Evolutionary conservation across 2,888 invertebrate species (phyloP), one percentile per base, ranked within the genome.

Genomic region (Drosophila nigricruria): DNA sequence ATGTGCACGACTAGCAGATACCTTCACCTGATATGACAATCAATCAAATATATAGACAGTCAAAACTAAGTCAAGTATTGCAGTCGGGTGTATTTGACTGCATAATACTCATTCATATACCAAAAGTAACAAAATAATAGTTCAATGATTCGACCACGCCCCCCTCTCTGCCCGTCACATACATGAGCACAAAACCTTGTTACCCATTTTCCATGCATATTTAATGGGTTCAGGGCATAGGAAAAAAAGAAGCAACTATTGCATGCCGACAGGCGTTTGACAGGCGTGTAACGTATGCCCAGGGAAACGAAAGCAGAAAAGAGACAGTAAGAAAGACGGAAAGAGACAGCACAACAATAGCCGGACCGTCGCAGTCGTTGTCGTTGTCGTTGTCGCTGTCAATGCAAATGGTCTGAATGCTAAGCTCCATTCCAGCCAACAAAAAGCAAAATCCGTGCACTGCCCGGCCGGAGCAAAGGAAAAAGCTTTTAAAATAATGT

Each of bases 261-360:
- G 63, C 69, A 80, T 72, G 78, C 53, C 78, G 83, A 81, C 86
- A 82, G 81, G 73, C 82, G 69, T 82, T 82, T 82, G 86, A 82
- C 82, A 81, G 82, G 43, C 85, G 70, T 71, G 70, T 71, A 72
- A 77, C 85, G 70, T 47, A 27, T 27, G 47, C 47, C 77, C 71
- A 77, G 73, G 68, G 61, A 61, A 63, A 47, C 57, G 59, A 52
- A 14, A 40, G 52, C 57, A 53, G 8, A 25, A 47, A 16, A 5
- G 23, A n/a, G 36, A 59, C 25, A 23, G 32, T 14, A 9, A 45
- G 62, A 53, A 42, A 60, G 60, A 14, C 27, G 56, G 59, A 38
- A 18, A 43, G 6, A 42, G 60, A 52, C 14, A 36, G 36, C 36
- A 27, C 42, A 71, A 72, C 77, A 72, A 68, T 58, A 34, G 59